Conservation (phyloP, 1,140 invertebrate species). For the Saxidomus purpurata region DNA sequence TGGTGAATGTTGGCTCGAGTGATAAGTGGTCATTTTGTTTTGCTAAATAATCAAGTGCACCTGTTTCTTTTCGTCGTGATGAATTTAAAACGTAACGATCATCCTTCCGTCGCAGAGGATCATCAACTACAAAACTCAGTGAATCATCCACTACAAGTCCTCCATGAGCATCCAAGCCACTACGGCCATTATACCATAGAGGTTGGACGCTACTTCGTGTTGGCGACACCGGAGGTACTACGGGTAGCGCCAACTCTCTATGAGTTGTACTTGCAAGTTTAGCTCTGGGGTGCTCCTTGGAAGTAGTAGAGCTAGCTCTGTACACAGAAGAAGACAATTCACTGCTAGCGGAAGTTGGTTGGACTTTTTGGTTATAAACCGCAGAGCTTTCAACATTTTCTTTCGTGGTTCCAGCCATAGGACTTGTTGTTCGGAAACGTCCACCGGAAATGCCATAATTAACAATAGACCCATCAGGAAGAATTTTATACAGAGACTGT, state of each 20-base stretch:
- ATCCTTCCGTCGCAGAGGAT: neutral
- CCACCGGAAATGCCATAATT: neutral
- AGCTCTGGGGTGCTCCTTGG: too few relatives aligned
- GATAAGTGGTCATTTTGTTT: neutral
- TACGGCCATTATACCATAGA: neutral
- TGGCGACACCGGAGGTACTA: neutral
- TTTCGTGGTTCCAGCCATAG: too few relatives aligned
- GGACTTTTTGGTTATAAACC: neutral
- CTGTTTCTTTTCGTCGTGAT: neutral
- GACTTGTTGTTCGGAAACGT: neutral
- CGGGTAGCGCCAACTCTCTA: neutral
- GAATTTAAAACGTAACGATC: neutral
- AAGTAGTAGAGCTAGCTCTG: neutral
- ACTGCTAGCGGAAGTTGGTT: neutral
- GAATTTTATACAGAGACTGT: slow-evolving; percentile 17
- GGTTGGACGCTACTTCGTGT: neutral
- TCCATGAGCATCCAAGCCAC: neutral
- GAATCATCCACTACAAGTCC: neutral
- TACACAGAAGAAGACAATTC: neutral
- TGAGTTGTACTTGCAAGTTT: neutral
- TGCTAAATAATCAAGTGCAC: neutral
- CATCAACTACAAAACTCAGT: neutral
- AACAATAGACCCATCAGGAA: slow-evolving; percentile 61
- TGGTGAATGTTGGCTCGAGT: too few relatives aligned
- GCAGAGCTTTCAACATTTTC: neutral